Conservation (phyloP, 1,140 invertebrate species). For the Cyphomyrmex costatus region DNA sequence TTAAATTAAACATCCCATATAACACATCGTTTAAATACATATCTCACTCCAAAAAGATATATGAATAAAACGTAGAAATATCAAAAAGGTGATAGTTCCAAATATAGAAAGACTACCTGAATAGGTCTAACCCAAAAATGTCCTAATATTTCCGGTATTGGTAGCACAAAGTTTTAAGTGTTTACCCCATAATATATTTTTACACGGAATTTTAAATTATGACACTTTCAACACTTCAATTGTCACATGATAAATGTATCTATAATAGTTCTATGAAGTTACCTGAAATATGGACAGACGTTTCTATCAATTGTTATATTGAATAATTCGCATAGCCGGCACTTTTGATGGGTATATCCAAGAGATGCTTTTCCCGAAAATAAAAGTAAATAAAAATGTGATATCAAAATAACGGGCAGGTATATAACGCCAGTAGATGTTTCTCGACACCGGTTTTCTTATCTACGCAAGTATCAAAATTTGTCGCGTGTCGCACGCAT, state of each 20-base stretch:
- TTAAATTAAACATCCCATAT: neutral
- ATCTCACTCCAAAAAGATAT: neutral
- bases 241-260: no score
- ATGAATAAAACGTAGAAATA: no score
- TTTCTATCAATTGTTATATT: neutral
- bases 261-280: neutral
- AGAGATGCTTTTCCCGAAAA: constrained; percentile 5
- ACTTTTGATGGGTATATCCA: neutral
- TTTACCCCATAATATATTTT: no score
- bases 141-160: no score
- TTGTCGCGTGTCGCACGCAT: constrained; percentile 82
- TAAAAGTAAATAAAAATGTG: constrained; percentile 67
- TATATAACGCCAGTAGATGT: constrained; percentile 49
- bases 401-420: constrained; percentile 72
- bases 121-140: no score
- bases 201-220: neutral
- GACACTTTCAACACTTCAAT: neutral
- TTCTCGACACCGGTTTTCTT: constrained; percentile 80
- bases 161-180: no score
- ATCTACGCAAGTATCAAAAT: constrained; percentile 81
- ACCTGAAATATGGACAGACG: neutral
- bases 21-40: neutral
- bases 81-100: no score
- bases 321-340: neutral
- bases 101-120: no score